These are phyloP conservation scores for Trichogramma evanescens DNA, from an alignment of 2,888 invertebrate genomes.

Conservation along the genomic window DNA sequence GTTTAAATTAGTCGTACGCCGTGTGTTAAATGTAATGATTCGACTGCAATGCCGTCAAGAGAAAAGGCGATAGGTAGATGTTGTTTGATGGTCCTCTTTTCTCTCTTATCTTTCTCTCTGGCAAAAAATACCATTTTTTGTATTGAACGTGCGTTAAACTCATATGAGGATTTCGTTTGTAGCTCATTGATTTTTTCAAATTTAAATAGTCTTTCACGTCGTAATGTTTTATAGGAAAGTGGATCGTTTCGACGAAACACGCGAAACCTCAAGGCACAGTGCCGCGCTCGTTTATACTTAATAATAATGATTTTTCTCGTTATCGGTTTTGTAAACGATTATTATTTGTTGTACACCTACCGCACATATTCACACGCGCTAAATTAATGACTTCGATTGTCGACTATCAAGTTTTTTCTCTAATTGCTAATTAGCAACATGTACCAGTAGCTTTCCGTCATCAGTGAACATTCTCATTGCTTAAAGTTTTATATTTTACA, in stretches of 20 bases:
- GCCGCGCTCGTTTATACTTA: conserved; percentile 3
- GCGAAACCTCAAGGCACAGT: background rate
- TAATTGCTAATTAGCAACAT: conserved; percentile 9
- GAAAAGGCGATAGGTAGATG: conserved; percentile 4
- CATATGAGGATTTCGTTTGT: too few relatives aligned
- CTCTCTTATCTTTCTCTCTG: too few relatives aligned
- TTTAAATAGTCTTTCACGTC: too few relatives aligned
- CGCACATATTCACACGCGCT: background rate
- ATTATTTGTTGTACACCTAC: too few relatives aligned
- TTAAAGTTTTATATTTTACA: too few relatives aligned
- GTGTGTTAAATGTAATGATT: conserved; percentile 38
- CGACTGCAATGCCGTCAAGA: conserved; percentile 25
- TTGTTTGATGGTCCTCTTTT: conserved; percentile 1
- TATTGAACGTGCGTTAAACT: too few relatives aligned
- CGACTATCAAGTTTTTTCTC: background rate
- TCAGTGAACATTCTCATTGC: too few relatives aligned
- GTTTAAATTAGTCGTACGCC: conserved; percentile 45
- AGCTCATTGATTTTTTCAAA: too few relatives aligned
- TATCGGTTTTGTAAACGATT: background rate
- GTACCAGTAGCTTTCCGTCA: background rate
- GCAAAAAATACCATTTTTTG: too few relatives aligned
- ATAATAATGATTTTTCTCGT: conserved; percentile 4
- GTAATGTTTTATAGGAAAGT: background rate
- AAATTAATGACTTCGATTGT: conserved; percentile 10
- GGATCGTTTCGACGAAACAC: background rate